Percentiles rank a stretch among this genome's conserved stretches.
Evolutionary conservation across 1,140 invertebrate species (phyloP).

Genomic region (Tetramorium simillimum): DNA sequence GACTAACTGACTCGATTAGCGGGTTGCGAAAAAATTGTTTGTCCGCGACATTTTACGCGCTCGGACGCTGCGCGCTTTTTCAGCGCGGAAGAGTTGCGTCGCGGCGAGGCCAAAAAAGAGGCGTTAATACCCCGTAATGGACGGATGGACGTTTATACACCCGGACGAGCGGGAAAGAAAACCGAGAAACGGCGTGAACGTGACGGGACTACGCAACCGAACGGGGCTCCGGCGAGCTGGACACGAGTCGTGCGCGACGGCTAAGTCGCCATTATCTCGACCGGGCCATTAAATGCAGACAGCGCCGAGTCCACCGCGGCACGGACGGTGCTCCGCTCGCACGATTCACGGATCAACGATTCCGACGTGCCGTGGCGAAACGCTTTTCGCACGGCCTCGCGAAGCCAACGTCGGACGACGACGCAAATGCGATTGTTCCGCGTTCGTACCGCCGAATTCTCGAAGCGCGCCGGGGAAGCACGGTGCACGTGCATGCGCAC

Average conservation of each 20-base stretch:
- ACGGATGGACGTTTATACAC: slow-evolving; percentile 6
- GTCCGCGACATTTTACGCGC: not conserved
- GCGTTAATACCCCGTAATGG: slow-evolving; percentile 53
- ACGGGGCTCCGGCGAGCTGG: not conserved
- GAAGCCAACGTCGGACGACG: slow-evolving; percentile 15
- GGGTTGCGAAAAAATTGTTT: slow-evolving; percentile 44
- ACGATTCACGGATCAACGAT: slow-evolving; percentile 70
- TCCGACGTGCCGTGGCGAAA: slow-evolving; percentile 55
- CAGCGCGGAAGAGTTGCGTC: not conserved
- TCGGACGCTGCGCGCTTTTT: not conserved
- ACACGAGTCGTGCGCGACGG: slow-evolving; percentile 56
- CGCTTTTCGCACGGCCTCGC: slow-evolving; percentile 54
- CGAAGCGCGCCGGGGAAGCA: slow-evolving; percentile 2
- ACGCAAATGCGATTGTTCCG: slow-evolving; percentile 47
- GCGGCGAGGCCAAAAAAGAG: not conserved
- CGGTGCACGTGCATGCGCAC: not conserved
- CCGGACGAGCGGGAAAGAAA: slow-evolving; percentile 38
- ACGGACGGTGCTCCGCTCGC: slow-evolving; percentile 31
- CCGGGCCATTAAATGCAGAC: slow-evolving; percentile 60
- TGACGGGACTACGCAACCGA: slow-evolving; percentile 47
- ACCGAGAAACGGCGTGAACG: slow-evolving; percentile 42
- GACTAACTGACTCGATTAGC: slow-evolving; percentile 19
- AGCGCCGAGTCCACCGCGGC: slow-evolving; percentile 11
- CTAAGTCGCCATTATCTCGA: slow-evolving; percentile 62
- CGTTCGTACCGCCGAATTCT: slow-evolving; percentile 47